Conservation (phyloP, 2,113 vertebrate species). For the Taxidea taxus region DNA sequence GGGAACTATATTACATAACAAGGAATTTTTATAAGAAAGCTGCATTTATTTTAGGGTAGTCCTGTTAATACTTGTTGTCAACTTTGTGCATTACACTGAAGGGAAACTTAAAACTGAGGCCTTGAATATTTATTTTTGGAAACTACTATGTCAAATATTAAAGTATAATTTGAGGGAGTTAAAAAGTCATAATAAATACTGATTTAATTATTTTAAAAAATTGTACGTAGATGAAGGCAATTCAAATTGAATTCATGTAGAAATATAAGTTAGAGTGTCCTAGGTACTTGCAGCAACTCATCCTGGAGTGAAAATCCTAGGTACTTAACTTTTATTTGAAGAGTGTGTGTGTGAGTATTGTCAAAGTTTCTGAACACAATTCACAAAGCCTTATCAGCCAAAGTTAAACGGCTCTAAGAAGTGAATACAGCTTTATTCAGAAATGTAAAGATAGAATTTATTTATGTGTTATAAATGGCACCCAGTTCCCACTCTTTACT, state of each 20-base stretch:
- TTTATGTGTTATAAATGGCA: slow-evolving; percentile 17
- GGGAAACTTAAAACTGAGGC: slow-evolving; percentile 32
- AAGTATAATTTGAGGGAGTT: slow-evolving; percentile 9
- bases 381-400: slow-evolving; percentile 57
- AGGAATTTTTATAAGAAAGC: slow-evolving; percentile 40
- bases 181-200: not conserved
- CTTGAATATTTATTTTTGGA: slow-evolving; percentile 50
- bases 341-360: not conserved
- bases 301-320: slow-evolving; percentile 5
- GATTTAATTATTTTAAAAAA: slow-evolving; percentile 20
- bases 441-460: slow-evolving; percentile 30
- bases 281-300: not conserved
- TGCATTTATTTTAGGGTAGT: slow-evolving; percentile 25
- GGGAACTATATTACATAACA: not conserved
- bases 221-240: not conserved
- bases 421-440: slow-evolving; percentile 63
- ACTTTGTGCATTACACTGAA: not conserved
- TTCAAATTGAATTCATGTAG: slow-evolving; percentile 34
- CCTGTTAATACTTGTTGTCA: not conserved
- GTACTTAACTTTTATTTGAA: not conserved
- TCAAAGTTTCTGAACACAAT: not conserved
- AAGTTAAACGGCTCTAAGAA: slow-evolving; percentile 44
- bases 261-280: not conserved
- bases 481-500: slow-evolving; percentile 64
- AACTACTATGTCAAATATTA: slow-evolving; percentile 35